A percentile compares a stretch with the other conserved stretches of the same genome.
These are phyloP conservation scores for Arctia plantaginis DNA, from an alignment of 2,888 invertebrate species.

Conservation along the genomic window DNA sequence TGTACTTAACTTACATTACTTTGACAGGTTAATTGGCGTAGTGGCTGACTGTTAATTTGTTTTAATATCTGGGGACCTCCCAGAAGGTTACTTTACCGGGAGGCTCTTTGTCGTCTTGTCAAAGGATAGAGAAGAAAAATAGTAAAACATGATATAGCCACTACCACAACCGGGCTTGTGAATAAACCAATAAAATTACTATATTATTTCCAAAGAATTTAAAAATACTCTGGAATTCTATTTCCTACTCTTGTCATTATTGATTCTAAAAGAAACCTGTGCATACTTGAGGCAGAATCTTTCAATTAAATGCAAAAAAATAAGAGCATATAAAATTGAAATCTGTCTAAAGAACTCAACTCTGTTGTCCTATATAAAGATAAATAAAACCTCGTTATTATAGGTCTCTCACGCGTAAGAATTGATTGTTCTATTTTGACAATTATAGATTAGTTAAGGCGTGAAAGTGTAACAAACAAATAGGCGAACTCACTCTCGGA, in stretches of 20 bases:
- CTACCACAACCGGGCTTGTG: background rate
- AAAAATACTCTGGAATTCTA: background rate
- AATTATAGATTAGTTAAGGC: too few relatives aligned
- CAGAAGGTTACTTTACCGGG: background rate
- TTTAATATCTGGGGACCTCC: constrained; percentile 5
- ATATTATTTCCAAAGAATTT: background rate
- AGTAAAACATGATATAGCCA: background rate
- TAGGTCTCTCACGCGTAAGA: too few relatives aligned
- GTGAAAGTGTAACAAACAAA: too few relatives aligned
- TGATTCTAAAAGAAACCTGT: background rate
- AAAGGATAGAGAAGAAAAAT: background rate
- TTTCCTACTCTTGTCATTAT: background rate
- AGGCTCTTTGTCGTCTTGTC: background rate
- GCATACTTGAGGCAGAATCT: background rate
- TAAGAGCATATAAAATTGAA: too few relatives aligned
- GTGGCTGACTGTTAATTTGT: constrained; percentile 4
- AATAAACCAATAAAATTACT: background rate
- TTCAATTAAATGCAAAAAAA: background rate
- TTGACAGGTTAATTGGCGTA: constrained; percentile 19
- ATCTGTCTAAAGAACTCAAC: too few relatives aligned
- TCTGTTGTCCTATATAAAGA: too few relatives aligned
- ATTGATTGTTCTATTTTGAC: too few relatives aligned
- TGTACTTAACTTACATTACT: constrained; percentile 20
- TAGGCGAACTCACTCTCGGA: too few relatives aligned
- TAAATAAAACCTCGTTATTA: too few relatives aligned